Base-by-base conservation (phyloP, 2,888 invertebrate species). In the Trypoxylon attenuatum region DNA sequence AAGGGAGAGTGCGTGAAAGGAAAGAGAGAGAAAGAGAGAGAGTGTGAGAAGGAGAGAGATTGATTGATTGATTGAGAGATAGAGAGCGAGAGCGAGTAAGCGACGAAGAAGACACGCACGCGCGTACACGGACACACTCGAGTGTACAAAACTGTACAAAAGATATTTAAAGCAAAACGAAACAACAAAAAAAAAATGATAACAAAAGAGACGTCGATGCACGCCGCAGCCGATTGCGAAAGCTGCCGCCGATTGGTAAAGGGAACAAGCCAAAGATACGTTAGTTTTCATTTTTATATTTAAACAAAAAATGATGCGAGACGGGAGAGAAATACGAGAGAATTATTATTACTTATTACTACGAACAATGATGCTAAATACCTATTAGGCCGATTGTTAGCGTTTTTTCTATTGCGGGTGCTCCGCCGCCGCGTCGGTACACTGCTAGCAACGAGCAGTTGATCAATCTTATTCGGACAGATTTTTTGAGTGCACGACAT, bases 211-310 rank as follows among this genome's bases (percentile, higher is more conserved):
- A 81, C 77, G 76, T 78, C 74, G 80, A 79, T 78, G 79, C 77
- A 82, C 79, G 82, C 81, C 71, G 82, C 82, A 81, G 82, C 81
- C 68, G 55, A 67, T 66, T 27, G 45, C 22, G 29, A 16, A 33
- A 62, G 83, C 82, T 83, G 83, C 82, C 77, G 85, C 80, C 80
- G 91, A 92, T 92, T 92, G 92, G 92, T 92, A 91, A 91, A 91
- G 93, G 92, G 93, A 93, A 91, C 93, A 93, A 92, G 91, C 91
- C 93, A 93, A 93, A 93, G 92, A 93, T 92, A 92, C 91, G 91
- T 92, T 92, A 90, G 91, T 90, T 89, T 89, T 88, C 89, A 89
- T 89, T 90, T 89, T 87, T 88, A 90, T 89, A 86, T 85, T 87
- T 86, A 87, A 84, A 74, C 57, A 62, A 76, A 73, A 71, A 77